phyloP scores from a whole-genome alignment of 2,888 invertebrate species.

The Cataglyphis rosenhaueri region DNA sequence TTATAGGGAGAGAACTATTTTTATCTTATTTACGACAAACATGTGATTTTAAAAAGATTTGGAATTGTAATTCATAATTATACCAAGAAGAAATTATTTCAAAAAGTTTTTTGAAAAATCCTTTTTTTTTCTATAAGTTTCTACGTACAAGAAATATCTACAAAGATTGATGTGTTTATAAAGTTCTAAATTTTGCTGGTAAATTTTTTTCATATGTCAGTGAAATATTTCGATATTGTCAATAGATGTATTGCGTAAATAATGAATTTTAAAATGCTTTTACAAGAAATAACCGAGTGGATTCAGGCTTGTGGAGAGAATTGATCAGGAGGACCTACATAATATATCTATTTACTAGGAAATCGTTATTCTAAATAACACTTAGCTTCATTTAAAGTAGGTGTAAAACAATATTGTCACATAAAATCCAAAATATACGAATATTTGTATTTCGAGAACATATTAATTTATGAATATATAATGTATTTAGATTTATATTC shows the following conservation, averaged over 20 bases:
- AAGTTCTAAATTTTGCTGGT: background rate
- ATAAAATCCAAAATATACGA: background rate
- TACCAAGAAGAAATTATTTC: background rate
- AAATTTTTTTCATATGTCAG: background rate
- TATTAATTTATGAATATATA: background rate
- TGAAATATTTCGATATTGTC: background rate
- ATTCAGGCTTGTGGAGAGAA: background rate
- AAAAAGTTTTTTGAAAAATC: background rate
- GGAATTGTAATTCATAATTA: background rate
- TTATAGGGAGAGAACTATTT: background rate
- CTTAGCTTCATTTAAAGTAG: background rate
- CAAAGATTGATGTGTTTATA: background rate
- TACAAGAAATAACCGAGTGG: background rate
- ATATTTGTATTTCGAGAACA: background rate
- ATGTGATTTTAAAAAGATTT: background rate
- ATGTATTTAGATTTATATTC: background rate
- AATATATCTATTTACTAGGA: background rate
- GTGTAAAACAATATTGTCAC: background rate
- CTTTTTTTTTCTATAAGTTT: background rate
- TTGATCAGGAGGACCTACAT: background rate
- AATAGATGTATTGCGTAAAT: background rate
- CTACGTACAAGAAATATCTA: background rate
- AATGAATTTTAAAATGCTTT: background rate
- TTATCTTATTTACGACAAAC: background rate
- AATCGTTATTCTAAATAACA: background rate